Conservation (phyloP, 2,888 invertebrate species). For the Alcis repandata region DNA sequence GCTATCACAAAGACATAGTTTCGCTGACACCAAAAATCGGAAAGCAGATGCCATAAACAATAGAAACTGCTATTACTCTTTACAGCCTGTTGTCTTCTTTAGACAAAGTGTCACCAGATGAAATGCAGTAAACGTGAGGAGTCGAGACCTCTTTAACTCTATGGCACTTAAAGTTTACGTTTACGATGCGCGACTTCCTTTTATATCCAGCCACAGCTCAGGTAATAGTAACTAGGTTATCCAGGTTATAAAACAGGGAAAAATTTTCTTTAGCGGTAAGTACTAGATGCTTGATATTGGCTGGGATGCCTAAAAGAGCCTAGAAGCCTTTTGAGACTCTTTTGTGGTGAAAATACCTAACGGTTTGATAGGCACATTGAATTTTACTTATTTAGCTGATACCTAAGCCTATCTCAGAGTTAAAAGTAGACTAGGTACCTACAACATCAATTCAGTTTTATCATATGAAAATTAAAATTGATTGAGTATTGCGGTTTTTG, state of each 20-base stretch:
- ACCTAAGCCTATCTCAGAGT: too few relatives aligned
- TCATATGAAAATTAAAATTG: too few relatives aligned
- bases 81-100: conserved; percentile 11
- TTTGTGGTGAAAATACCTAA: too few relatives aligned
- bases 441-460: too few relatives aligned
- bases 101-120: conserved; percentile 17
- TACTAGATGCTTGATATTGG: too few relatives aligned
- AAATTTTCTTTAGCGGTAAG: neutral
- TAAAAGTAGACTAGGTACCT: too few relatives aligned
- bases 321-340: too few relatives aligned
- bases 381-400: too few relatives aligned
- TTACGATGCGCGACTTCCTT: conserved; percentile 26
- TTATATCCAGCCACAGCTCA: conserved; percentile 9
- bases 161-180: conserved; percentile 27
- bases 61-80: conserved; percentile 4
- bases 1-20: too few relatives aligned
- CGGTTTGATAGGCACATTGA: too few relatives aligned
- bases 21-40: neutral
- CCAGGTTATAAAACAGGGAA: neutral
- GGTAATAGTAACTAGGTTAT: neutral
- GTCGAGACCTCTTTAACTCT: conserved; percentile 20
- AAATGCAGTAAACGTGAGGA: conserved; percentile 19
- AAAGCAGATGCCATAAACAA: neutral
- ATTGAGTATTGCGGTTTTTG: too few relatives aligned
- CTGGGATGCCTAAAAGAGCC: too few relatives aligned